These are phyloP conservation scores for Cyanoderma ruficeps DNA, from an alignment of 2,113 vertebrate genomes.

Conservation along the genomic window DNA sequence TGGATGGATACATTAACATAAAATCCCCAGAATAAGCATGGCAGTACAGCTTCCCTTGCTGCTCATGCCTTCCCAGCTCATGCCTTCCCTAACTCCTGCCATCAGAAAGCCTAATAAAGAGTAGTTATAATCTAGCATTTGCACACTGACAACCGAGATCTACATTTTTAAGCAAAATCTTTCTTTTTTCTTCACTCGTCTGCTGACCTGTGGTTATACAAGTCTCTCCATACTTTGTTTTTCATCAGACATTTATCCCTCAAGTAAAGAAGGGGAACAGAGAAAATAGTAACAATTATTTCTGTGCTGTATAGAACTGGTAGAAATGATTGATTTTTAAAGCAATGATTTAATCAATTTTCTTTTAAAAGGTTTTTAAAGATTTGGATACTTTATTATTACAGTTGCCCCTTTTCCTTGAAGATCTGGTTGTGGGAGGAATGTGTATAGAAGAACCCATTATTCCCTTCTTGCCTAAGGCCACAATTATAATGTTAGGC, in stretches of 20 bases:
- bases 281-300: background rate
- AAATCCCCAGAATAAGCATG: background rate
- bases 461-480: slow-evolving; percentile 59
- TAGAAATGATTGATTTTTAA: background rate
- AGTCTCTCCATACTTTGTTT: background rate
- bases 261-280: background rate
- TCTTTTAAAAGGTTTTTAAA: background rate
- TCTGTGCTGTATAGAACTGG: background rate
- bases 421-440: slow-evolving; percentile 1
- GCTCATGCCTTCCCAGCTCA: background rate
- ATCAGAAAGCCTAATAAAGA: background rate
- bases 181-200: background rate
- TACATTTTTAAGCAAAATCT: background rate
- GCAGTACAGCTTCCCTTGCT: background rate
- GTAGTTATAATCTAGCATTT: background rate
- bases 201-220: background rate
- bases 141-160: background rate
- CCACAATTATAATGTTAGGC: slow-evolving; percentile 57
- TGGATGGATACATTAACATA: background rate
- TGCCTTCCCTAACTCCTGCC: background rate
- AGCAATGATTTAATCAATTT: background rate
- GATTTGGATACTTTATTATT: background rate
- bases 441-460: slow-evolving; percentile 39
- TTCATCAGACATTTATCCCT: background rate
- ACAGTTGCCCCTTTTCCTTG: slow-evolving; percentile 1